These are phyloP conservation scores for Bugulina stolonifera DNA, from an alignment of 2,888 invertebrate genomes.

Conservation along the genomic window DNA sequence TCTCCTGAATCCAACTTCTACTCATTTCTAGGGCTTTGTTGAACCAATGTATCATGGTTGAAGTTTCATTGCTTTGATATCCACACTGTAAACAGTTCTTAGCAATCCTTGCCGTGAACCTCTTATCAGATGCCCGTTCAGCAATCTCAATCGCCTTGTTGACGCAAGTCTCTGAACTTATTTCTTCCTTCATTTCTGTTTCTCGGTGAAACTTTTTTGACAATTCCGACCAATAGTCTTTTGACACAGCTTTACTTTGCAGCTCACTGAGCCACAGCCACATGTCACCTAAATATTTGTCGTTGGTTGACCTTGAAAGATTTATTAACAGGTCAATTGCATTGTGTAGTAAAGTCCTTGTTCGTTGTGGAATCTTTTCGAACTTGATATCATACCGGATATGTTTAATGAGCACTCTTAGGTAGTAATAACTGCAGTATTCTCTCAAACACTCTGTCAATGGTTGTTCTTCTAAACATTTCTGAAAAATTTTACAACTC, in stretches of 20 bases:
- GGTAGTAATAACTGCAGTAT: constrained; percentile 18
- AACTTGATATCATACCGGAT: not conserved
- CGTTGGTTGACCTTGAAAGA: not conserved
- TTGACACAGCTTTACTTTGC: not conserved
- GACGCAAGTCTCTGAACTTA: not conserved
- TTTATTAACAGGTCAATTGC: too few species aligned
- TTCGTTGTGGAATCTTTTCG: too few species aligned
- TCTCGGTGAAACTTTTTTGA: not conserved
- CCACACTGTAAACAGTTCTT: not conserved
- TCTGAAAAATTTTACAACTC: constrained; percentile 13
- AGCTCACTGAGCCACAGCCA: not conserved
- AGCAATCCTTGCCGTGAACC: not conserved
- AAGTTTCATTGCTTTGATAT: too few species aligned
- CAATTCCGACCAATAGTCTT: not conserved
- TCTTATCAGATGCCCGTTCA: not conserved
- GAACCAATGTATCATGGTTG: too few species aligned
- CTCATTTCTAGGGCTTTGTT: too few species aligned
- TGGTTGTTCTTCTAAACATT: not conserved
- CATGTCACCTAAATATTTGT: not conserved
- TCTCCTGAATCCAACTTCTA: too few species aligned
- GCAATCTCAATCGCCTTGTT: not conserved
- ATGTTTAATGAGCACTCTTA: not conserved
- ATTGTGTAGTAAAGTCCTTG: too few species aligned
- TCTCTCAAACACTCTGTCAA: not conserved
- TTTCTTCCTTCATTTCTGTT: not conserved